A percentile compares a stretch with the other conserved stretches of the same genome.
Conservation (phyloP, 2,113 vertebrate genomes). For the Pangasianodon gigas region DNA sequence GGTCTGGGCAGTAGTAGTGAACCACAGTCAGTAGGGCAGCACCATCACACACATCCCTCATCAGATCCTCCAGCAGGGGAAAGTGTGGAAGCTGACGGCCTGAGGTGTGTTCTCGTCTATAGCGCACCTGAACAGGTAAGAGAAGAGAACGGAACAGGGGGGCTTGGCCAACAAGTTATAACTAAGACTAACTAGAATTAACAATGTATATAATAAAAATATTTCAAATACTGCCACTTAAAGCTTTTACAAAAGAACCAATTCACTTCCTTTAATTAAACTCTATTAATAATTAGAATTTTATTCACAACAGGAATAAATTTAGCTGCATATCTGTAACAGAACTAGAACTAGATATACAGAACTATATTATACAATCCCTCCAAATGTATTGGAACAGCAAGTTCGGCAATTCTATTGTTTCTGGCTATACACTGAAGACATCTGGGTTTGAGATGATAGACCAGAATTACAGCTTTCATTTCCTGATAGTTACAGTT, state of each 20-base stretch:
- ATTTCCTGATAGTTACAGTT: neutral
- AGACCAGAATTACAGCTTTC: neutral
- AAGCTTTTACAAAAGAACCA: neutral
- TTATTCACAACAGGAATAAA: neutral
- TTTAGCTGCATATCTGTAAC: neutral
- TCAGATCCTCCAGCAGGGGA: constrained; percentile 86
- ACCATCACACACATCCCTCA: constrained; percentile 87
- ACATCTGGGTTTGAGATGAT: neutral
- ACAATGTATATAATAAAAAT: neutral
- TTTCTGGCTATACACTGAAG: neutral
- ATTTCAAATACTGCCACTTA: neutral
- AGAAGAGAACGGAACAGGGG: neutral
- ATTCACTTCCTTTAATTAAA: neutral
- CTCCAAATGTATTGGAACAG: too few relatives aligned
- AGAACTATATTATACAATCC: neutral
- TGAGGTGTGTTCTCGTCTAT: constrained; percentile 88
- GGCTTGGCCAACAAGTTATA: neutral
- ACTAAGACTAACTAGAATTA: neutral
- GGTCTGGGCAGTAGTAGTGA: constrained; percentile 95
- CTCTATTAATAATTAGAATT: neutral
- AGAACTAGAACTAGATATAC: neutral
- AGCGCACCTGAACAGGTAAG: constrained; percentile 82
- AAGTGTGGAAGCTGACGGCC: constrained; percentile 86
- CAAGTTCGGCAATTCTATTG: neutral
- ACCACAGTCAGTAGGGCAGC: constrained; percentile 87